A percentile compares a stretch with the other conserved stretches of the same genome.
These are phyloP conservation scores for Hydrozoanthus gracilis DNA, from an alignment of 92 coral and sea anemone species.

Conservation along the genomic window DNA sequence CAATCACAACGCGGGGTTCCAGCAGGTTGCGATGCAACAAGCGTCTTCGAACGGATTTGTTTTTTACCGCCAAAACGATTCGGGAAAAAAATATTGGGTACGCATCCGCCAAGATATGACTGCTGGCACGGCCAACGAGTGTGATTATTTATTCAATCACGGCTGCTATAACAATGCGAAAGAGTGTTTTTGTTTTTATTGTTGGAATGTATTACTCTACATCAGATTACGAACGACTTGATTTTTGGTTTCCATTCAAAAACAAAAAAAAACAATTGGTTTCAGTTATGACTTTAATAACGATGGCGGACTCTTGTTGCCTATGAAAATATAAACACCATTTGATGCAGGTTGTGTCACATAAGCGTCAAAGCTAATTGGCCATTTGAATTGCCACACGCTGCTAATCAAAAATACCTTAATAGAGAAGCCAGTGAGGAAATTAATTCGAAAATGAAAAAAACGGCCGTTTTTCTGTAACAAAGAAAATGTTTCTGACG, in stretches of 20 bases:
- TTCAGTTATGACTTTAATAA: constrained; percentile 22
- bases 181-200: background rate
- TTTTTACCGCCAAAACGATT: constrained; percentile 49
- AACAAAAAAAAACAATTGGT: constrained; percentile 32
- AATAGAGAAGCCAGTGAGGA: constrained; percentile 25
- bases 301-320: constrained; percentile 10
- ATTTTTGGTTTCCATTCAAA: constrained; percentile 28
- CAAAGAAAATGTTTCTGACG: constrained; percentile 11
- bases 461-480: constrained; percentile 24
- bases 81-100: constrained; percentile 29
- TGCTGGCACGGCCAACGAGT: constrained; percentile 30
- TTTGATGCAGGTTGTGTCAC: constrained; percentile 49
- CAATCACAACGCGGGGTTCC: constrained; percentile 33
- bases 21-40: constrained; percentile 56
- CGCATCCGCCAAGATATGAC: constrained; percentile 18
- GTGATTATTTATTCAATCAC: constrained; percentile 42
- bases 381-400: constrained; percentile 47
- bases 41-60: constrained; percentile 51
- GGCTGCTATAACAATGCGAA: background rate
- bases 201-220: background rate
- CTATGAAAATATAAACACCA: constrained; percentile 16
- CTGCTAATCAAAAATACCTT: constrained; percentile 22
- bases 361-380: constrained; percentile 50
- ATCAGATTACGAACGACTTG: background rate
- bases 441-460: constrained; percentile 23